Evolutionary conservation across 2,888 invertebrate genomes (phyloP), one percentile per base, ranked within the genome.

Genomic region (Hyposoter didymator): DNA sequence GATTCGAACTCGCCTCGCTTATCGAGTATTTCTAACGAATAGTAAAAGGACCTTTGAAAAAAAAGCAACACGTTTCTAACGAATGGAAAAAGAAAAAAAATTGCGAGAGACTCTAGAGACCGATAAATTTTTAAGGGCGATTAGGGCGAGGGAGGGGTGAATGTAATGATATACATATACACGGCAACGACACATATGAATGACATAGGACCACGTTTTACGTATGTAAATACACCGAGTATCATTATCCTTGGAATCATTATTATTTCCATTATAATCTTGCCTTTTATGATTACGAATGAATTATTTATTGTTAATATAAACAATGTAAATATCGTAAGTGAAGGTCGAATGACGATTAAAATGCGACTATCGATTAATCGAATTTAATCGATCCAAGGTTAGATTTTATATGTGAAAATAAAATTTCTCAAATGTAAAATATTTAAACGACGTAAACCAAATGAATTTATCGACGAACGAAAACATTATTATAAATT

Each of bases 161-260:
- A 84, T 69, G 66, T 69, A 43, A 72, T 59, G 52, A 82, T 84
- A 82, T 84, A 84, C 84, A 89, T 89, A 90, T 90, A 90, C 86
- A 91, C 87, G 85, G 90, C 90, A 92, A 92, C 92, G 91, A 92
- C 91, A 92, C 92, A 92, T 92, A 92, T 92, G 90, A 92, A 91
- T 90, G 87, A 90, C 89, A 92, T 91, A 92, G 92, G 92, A 92
- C 92, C 92, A 92, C 90, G 88, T 90, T 91, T 89, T 88, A 88
- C 88, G 90, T 91, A 90, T 92, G 89, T 92, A 92, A 88, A 92
- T 91, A 92, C 88, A 89, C 87, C 83, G 39, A 82, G 72, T 87
- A 76, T 86, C 75, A 82, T 82, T 52, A 78, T 70, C 73, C 76
- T 69, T 72, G 43, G 35, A 14, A 64, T 80, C 64, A 74, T 64